Conservation (phyloP, 2,888 invertebrate species). For the Acronicta aceris region DNA sequence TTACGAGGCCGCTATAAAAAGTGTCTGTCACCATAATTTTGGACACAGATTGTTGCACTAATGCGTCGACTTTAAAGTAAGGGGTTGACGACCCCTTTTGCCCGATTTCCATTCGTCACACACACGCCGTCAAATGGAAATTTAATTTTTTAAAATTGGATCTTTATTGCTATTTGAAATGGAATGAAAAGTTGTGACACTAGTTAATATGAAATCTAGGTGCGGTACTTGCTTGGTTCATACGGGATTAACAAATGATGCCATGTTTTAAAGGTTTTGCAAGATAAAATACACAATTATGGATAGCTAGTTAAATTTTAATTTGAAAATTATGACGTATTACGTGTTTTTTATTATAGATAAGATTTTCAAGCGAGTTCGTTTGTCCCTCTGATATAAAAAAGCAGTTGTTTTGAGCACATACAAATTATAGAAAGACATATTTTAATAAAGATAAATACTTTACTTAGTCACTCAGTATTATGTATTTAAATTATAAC, state of each 20-base stretch:
- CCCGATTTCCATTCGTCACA: slow-evolving; percentile 84
- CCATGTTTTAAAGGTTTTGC: background rate
- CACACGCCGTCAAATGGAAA: slow-evolving; percentile 84
- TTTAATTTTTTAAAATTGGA: slow-evolving; percentile 87
- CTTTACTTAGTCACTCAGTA: too few relatives aligned
- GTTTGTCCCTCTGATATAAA: too few relatives aligned
- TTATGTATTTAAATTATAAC: too few relatives aligned
- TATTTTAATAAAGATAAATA: too few relatives aligned
- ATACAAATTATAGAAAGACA: too few relatives aligned
- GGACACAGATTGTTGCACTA: slow-evolving; percentile 86
- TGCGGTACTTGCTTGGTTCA: slow-evolving; percentile 11
- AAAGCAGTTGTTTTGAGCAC: too few relatives aligned
- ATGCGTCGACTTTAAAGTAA: slow-evolving; percentile 76
- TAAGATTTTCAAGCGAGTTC: too few relatives aligned
- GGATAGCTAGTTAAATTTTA: too few relatives aligned
- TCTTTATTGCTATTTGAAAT: slow-evolving; percentile 79
- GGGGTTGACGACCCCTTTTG: slow-evolving; percentile 82
- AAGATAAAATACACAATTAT: background rate
- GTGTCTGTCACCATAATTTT: slow-evolving; percentile 85
- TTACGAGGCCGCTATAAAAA: slow-evolving; percentile 79
- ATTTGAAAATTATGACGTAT: too few relatives aligned
- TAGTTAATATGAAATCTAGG: slow-evolving; percentile 32
- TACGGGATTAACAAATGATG: background rate
- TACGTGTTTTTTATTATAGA: too few relatives aligned
- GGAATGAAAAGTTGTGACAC: slow-evolving; percentile 67